Conservation (phyloP, 2,888 invertebrate species). For the Cerceris ruficornis region DNA sequence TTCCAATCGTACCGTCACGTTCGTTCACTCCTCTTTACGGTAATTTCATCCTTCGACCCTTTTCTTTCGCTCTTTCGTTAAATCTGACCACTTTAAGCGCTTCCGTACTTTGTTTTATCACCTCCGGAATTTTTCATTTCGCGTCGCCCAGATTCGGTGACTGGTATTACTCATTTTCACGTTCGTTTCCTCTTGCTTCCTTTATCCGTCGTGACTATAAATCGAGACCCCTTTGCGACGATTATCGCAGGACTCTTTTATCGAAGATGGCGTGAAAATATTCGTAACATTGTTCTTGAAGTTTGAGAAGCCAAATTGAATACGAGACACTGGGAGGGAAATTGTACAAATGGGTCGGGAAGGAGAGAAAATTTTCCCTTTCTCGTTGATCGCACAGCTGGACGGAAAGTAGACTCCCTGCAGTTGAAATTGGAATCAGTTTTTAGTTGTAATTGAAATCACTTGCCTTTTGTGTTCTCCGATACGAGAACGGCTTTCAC, state of each 20-base stretch:
- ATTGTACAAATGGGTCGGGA: too few relatives aligned
- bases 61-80: constrained; percentile 16
- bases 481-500: neutral
- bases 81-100: constrained; percentile 9
- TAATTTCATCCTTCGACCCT: constrained; percentile 12
- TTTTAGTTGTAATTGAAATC: constrained; percentile 2
- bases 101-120: constrained; percentile 15
- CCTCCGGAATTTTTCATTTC: constrained; percentile 34
- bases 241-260: too few relatives aligned
- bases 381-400: too few relatives aligned
- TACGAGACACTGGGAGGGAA: too few relatives aligned
- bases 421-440: constrained; percentile 4
- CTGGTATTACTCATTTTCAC: neutral
- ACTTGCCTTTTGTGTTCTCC: neutral
- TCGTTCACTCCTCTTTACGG: neutral
- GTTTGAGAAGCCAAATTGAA: too few relatives aligned
- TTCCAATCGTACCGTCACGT: neutral
- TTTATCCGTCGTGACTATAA: constrained; percentile 9
- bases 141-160: constrained; percentile 1
- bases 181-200: constrained; percentile 16
- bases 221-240: too few relatives aligned
- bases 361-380: too few relatives aligned
- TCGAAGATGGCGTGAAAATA: too few relatives aligned
- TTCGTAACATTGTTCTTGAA: too few relatives aligned
- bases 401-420: neutral